These are phyloP conservation scores for Amphiduros pacificus DNA, from an alignment of 2,888 invertebrate genomes.

Conservation along the genomic window DNA sequence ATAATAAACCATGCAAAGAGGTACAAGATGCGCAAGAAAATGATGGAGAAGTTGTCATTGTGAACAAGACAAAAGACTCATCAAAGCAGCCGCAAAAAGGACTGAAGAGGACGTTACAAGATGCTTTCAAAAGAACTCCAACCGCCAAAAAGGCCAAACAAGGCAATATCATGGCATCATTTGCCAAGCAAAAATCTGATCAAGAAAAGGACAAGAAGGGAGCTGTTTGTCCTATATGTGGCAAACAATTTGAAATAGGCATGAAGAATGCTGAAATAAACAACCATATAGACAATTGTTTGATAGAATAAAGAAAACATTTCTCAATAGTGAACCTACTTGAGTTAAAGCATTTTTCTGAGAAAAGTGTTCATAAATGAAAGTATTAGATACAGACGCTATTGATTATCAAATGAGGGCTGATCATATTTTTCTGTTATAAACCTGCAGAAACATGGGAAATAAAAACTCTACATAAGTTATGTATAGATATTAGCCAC, in stretches of 20 bases:
- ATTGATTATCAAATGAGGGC: too few relatives aligned
- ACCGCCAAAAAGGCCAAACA: constrained; percentile 36
- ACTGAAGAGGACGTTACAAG: not conserved
- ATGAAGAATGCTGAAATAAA: constrained; percentile 47
- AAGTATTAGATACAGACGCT: too few relatives aligned
- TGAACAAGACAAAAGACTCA: not conserved
- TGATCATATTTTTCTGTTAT: too few relatives aligned
- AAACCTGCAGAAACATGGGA: too few relatives aligned
- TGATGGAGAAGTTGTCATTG: not conserved
- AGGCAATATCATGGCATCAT: constrained; percentile 36
- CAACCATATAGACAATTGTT: constrained; percentile 50
- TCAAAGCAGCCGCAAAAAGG: not conserved
- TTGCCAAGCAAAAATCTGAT: constrained; percentile 32
- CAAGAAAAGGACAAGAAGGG: constrained; percentile 7
- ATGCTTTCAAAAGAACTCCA: not conserved
- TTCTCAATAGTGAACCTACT: too few relatives aligned
- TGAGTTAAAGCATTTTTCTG: too few relatives aligned
- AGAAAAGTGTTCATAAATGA: too few relatives aligned
- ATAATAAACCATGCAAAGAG: not conserved
- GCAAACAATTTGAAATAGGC: constrained; percentile 36
- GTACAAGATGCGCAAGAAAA: not conserved
- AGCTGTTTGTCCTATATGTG: constrained; percentile 46
- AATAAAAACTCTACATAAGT: too few relatives aligned
- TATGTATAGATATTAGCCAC: too few relatives aligned
- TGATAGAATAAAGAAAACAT: constrained; percentile 34